Base-by-base conservation (phyloP, 2,113 vertebrate species). In the Alosa alosa region DNA sequence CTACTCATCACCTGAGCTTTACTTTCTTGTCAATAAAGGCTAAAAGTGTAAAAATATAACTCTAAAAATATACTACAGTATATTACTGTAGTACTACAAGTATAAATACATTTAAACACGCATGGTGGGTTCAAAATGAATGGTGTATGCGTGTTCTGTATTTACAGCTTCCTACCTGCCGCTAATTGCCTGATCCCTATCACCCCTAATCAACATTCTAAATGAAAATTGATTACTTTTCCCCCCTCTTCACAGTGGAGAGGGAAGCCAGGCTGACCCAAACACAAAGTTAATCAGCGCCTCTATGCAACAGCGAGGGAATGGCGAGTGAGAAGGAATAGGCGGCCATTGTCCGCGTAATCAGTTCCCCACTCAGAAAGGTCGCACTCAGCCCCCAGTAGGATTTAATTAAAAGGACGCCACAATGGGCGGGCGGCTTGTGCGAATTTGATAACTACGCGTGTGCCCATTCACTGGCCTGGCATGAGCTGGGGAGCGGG, bases 171-270 rank as follows among this genome's bases (percentile, higher is more conserved):
- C 85, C 93, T 94, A 95, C 95, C 95, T 94, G 94, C 94, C 94
- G 93, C 94, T 96, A 97, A 97, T 96, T 96, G 96, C 93, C 95
- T 94, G 96, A 97, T 96, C 94, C 90, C 89, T 97, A 97, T 97
- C 96, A 91, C 78, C 87, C 88, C 91, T 96, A 96, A 97, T 96
- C 96, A 96, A 95, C 89, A 84, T 89, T 90, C 95, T 96, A 50
- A 95, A 90, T 88, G 94, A 94, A 90, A 91, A 93, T 88, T 94
- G 96, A 96, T 96, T 95, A 95, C 93, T 94, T 90, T 89, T 87
- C 91, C 93, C 93, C 52, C 17, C 57, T 88, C 50, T 92, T 88
- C 88, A 93, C 91, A 91, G 92, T 93, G 84, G 88, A 85, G 82
- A 82, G 85, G 52, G 45, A 82, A 84, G 87, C 85, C 95, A 95